Evolutionary conservation across 2,113 vertebrate species (phyloP), one percentile per base, ranked within the genome.

Genomic region (Brachirus orientalis): DNA sequence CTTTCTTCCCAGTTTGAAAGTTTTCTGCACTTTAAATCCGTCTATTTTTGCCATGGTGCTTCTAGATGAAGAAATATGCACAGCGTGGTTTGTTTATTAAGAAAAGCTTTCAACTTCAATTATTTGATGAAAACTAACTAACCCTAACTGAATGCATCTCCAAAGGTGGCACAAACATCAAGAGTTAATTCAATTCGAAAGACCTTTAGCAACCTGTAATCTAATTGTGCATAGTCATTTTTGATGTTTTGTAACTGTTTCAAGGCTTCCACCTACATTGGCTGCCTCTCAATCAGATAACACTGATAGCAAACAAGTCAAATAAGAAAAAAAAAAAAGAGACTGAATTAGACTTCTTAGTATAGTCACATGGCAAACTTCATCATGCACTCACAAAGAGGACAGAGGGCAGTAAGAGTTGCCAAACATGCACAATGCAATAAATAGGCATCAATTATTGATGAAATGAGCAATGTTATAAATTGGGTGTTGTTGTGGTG

Each of bases 61-160:
- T 61, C 20, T 19, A n/a, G 44, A 19, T 1, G 43, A 17, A 48
- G 3, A 20, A 37, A 63, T 38, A 50, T 19, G 22, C 64, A 57
- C 33, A 41, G 46, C 41, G 40, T 3, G 10, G 54, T 48, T 53
- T 48, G 48, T 41, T 75, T 47, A 57, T 57, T 48, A 50, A 50
- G 50, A 14, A 18, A 17, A 63, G 19, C 14, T 19, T 41, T 13
- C 17, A 36, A 38, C 65, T 64, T 41, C 18, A 60, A 16, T 46
- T 33, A 48, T 47, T 63, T 22, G 45, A 63, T 38, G 41, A 13
- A 55, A 59, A 60, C 16, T 45, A n/a, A n/a, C n/a, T n/a, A n/a
- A n/a, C n/a, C n/a, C n/a, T 57, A 40, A 66, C 40, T 22, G 22
- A 8, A 43, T 47, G 20, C 22, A 45, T 48, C 18, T 73, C 59